These are phyloP conservation scores for Florisuga fusca DNA, from an alignment of 2,797 vertebrate species.

Conservation along the genomic window DNA sequence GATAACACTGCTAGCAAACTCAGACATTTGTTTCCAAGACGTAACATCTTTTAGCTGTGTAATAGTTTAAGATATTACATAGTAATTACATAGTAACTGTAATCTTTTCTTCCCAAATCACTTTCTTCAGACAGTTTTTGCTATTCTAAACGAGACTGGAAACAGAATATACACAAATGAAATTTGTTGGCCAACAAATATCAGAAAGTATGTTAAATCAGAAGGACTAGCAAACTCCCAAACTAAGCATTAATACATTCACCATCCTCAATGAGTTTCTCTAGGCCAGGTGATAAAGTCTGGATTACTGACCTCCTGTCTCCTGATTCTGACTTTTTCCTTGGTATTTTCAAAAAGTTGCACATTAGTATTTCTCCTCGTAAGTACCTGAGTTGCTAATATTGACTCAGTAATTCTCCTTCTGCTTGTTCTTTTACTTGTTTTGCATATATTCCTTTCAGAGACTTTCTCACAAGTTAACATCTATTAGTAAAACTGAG, in stretches of 20 bases:
- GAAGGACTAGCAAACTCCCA: neutral
- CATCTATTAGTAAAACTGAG: neutral
- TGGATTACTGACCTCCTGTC: neutral
- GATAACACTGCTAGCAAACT: neutral
- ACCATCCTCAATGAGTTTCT: neutral
- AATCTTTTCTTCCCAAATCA: neutral
- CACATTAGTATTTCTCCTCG: neutral
- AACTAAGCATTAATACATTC: rapidly evolving
- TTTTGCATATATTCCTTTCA: neutral
- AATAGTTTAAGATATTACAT: neutral
- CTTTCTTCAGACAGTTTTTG: neutral
- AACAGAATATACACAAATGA: neutral
- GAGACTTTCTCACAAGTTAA: neutral
- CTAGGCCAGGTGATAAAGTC: neutral
- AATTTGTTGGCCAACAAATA: neutral
- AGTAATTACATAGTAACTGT: neutral
- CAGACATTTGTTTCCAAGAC: neutral
- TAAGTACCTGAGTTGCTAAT: neutral
- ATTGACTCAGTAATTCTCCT: neutral
- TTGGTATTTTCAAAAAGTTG: neutral
- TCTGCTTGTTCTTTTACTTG: neutral
- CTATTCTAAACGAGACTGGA: neutral
- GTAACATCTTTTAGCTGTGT: neutral
- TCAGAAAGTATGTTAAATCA: neutral
- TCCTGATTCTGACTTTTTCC: neutral